Percentiles rank a stretch among this genome's conserved stretches.
Evolutionary conservation across 64 coral and sea anemone species (phyloP).

Genomic region (Montipora foliosa): DNA sequence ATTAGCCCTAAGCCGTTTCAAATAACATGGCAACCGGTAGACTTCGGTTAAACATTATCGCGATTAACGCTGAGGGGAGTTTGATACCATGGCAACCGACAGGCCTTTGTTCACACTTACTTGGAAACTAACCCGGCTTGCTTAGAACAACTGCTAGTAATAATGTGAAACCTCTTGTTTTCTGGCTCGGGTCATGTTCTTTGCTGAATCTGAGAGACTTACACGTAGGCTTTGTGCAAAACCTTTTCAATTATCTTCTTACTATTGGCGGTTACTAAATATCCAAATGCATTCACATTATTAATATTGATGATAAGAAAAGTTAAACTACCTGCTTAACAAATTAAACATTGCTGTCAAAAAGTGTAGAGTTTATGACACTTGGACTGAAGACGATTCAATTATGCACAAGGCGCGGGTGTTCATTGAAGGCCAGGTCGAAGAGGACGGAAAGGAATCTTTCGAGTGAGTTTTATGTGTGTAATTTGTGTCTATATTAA

Average conservation of each 20-base stretch:
- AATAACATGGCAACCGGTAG: too few species aligned
- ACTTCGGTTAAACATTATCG: too few species aligned
- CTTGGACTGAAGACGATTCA: conserved; percentile 14
- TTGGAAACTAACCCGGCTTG: too few species aligned
- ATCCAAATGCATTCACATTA: conserved; percentile 7
- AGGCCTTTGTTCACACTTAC: too few species aligned
- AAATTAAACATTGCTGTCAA: conserved; percentile 45
- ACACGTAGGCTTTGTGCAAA: background rate
- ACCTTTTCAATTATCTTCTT: background rate
- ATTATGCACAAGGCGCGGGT: conserved; percentile 18
- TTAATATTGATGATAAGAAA: conserved; percentile 42
- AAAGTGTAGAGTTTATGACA: conserved; percentile 11
- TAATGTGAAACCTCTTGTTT: too few species aligned
- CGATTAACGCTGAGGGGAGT: too few species aligned
- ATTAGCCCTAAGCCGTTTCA: too few species aligned
- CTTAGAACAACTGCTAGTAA: too few species aligned
- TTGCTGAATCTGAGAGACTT: too few species aligned
- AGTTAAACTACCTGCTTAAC: conserved; percentile 63
- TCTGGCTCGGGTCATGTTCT: too few species aligned
- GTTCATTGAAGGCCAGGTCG: background rate
- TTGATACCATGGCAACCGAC: too few species aligned
- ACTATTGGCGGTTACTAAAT: background rate
- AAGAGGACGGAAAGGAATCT: background rate
- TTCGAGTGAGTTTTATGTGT: background rate
- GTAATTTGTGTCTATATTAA: background rate